These are phyloP conservation scores for Zaprionus ghesquierei DNA, from an alignment of 1,140 invertebrate species.

Conservation along the genomic window DNA sequence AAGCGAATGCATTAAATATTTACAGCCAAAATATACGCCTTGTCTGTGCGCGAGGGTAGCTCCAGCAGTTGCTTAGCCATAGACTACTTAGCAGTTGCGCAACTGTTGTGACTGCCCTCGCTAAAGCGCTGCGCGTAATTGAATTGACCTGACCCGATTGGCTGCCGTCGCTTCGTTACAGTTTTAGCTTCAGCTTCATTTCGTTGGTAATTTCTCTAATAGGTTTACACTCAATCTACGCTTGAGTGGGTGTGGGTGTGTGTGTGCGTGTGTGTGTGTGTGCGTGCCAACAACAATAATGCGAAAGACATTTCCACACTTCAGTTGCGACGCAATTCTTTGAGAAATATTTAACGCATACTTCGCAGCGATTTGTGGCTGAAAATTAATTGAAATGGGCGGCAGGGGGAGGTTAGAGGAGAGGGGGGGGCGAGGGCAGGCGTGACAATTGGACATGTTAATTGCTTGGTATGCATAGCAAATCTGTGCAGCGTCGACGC, in stretches of 20 bases:
- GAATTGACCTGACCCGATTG: slow-evolving; percentile 63
- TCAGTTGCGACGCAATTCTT: neutral
- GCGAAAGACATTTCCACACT: neutral
- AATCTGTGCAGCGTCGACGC: slow-evolving; percentile 29
- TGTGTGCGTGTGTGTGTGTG: neutral
- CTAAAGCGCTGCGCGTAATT: slow-evolving; percentile 46
- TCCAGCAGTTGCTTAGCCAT: neutral
- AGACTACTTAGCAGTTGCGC: no score
- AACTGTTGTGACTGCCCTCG: slow-evolving; percentile 18
- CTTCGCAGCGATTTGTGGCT: slow-evolving; percentile 8
- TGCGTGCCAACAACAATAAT: slow-evolving; percentile 11
- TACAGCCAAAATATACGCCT: slow-evolving; percentile 65
- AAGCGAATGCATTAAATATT: slow-evolving; percentile 72
- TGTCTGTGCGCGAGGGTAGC: slow-evolving; percentile 28
- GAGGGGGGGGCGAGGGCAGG: neutral
- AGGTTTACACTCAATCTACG: slow-evolving; percentile 76
- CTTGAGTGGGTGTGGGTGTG: neutral
- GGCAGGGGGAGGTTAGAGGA: neutral
- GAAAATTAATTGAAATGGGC: slow-evolving; percentile 37
- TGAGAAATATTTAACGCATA: slow-evolving; percentile 5
- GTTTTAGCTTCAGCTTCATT: slow-evolving; percentile 59
- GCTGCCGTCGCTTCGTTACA: slow-evolving; percentile 2
- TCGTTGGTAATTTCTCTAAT: slow-evolving; percentile 77
- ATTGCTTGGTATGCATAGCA: slow-evolving; percentile 42
- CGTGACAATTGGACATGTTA: slow-evolving; percentile 23